Evolutionary conservation across 2,888 invertebrate genomes (phyloP).

Genomic region (Netelia fuscicornis): DNA sequence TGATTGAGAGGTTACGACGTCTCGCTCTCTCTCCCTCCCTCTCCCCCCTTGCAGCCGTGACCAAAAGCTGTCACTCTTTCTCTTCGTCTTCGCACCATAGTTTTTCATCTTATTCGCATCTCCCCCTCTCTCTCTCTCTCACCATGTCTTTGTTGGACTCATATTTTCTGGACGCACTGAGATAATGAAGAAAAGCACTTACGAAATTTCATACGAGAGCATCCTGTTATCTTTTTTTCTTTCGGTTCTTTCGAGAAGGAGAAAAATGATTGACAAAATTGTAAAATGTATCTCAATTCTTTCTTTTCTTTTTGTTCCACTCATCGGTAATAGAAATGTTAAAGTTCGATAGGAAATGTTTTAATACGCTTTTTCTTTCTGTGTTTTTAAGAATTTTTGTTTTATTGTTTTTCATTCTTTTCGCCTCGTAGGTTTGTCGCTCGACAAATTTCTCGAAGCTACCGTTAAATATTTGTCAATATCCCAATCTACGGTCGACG

Average conservation of each 20-base stretch:
- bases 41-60: slow-evolving; percentile 5
- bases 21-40: background rate
- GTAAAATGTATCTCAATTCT: slow-evolving; percentile 17
- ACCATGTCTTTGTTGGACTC: background rate
- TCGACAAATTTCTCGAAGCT: background rate
- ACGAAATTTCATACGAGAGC: background rate
- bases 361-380: background rate
- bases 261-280: slow-evolving; percentile 23
- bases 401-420: slow-evolving; percentile 3
- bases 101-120: slow-evolving; percentile 13
- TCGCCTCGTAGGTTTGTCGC: background rate
- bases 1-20: slow-evolving; percentile 61
- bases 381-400: background rate
- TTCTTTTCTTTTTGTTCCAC: background rate
- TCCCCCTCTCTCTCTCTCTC: background rate
- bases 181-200: slow-evolving; percentile 62
- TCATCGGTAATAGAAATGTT: background rate
- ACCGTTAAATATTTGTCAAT: background rate
- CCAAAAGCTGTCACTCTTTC: slow-evolving; percentile 54
- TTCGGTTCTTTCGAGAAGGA: background rate
- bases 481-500: background rate
- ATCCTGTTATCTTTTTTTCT: background rate
- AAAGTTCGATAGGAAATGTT: background rate
- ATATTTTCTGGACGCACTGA: background rate
- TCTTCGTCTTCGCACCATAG: slow-evolving; percentile 18